These are phyloP conservation scores for Aphis craccivora DNA, from an alignment of 1,140 invertebrate species.

Conservation along the genomic window DNA sequence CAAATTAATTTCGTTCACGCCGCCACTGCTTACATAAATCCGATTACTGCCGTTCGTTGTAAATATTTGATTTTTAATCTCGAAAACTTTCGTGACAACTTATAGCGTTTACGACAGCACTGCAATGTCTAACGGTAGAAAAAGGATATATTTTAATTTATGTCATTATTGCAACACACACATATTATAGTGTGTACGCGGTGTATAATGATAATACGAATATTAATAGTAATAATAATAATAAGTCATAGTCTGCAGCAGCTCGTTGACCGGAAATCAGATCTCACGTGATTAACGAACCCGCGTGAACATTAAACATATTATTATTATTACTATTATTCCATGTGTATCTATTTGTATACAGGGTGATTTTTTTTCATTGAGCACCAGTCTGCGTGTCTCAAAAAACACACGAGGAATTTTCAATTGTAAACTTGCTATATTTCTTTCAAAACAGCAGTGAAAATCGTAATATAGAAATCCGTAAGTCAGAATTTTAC, in stretches of 20 bases:
- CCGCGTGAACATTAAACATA: slow-evolving; percentile 1
- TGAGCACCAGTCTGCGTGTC: neutral
- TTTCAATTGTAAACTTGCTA: neutral
- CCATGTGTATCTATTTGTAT: neutral
- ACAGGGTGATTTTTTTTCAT: neutral
- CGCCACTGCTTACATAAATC: neutral
- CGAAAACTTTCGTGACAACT: neutral
- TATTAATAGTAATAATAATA: neutral
- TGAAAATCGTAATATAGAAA: neutral
- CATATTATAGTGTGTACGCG: neutral
- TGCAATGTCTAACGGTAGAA: neutral
- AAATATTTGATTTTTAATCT: slow-evolving; percentile 2
- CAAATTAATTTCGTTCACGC: no score
- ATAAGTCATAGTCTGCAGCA: slow-evolving; percentile 2
- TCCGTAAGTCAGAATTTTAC: neutral
- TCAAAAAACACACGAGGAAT: neutral
- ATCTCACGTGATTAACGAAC: neutral
- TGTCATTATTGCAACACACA: neutral
- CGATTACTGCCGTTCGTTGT: neutral
- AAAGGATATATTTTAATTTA: neutral
- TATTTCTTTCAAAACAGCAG: neutral
- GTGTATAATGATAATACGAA: neutral
- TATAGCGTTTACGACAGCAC: neutral
- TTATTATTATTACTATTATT: neutral
- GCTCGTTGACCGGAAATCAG: neutral